A percentile compares a stretch with the other conserved stretches of the same genome.
phyloP scores from a whole-genome alignment of 2,113 vertebrate species.

The Sorex araneus region DNA sequence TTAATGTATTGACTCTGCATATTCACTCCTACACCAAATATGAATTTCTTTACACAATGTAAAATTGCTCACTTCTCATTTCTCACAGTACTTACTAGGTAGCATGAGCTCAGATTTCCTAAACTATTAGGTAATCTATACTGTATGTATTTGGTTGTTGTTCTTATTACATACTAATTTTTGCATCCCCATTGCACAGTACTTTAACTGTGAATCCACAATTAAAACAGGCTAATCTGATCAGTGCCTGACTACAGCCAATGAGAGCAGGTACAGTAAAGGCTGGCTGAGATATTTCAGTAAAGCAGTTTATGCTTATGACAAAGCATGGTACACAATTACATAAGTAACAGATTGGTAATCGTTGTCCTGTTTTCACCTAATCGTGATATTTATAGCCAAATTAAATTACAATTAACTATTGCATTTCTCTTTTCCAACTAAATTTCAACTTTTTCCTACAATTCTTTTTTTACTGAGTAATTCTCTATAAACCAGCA shows the following conservation, averaged over 20 bases:
- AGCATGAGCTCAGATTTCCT: neutral
- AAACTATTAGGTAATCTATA: neutral
- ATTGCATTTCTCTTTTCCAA: neutral
- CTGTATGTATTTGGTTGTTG: neutral
- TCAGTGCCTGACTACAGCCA: neutral
- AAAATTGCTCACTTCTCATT: neutral
- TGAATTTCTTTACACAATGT: neutral
- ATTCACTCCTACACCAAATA: neutral
- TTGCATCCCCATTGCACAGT: neutral
- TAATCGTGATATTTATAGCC: neutral
- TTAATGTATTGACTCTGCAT: neutral
- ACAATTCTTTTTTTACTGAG: neutral
- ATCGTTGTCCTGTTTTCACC: neutral
- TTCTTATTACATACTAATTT: neutral
- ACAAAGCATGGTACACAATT: neutral
- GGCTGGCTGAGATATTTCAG: neutral
- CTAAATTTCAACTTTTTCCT: neutral
- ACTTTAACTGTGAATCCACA: neutral
- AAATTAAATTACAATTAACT: neutral
- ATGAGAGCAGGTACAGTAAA: neutral
- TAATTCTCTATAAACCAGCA: neutral
- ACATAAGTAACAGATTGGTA: neutral
- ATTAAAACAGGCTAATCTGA: neutral
- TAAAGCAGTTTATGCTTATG: neutral
- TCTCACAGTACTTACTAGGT: neutral